Evolutionary conservation across 2,888 invertebrate species (phyloP).

Genomic region (Xestobium rufovillosum): DNA sequence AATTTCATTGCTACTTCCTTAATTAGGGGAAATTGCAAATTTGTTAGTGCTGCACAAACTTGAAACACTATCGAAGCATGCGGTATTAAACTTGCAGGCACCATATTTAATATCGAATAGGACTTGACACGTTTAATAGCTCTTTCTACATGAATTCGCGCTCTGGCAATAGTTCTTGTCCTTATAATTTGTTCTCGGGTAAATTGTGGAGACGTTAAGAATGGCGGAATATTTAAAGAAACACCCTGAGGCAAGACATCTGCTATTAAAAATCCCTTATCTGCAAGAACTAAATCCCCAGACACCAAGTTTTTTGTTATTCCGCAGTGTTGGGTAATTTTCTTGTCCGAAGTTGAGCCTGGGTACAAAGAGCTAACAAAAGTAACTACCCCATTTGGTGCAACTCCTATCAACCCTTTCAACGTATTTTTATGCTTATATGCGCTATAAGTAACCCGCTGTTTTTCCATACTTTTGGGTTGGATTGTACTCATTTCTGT

Average conservation of each 20-base stretch:
- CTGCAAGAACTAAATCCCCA: slow-evolving; percentile 27
- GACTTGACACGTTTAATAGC: slow-evolving; percentile 25
- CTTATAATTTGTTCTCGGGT: slow-evolving; percentile 21
- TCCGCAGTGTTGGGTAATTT: slow-evolving; percentile 22
- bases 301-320: slow-evolving; percentile 20
- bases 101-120: too few species aligned
- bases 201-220: slow-evolving; percentile 21
- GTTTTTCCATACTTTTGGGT: slow-evolving; percentile 16
- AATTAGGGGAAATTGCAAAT: too few species aligned
- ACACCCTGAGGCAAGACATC: slow-evolving; percentile 26
- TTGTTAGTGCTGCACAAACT: too few species aligned
- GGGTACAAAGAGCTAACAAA: slow-evolving; percentile 27
- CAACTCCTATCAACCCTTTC: slow-evolving; percentile 27
- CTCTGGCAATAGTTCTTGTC: slow-evolving; percentile 25
- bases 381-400: slow-evolving; percentile 29
- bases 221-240: slow-evolving; percentile 27
- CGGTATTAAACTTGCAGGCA: too few species aligned
- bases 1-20: too few species aligned
- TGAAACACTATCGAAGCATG: too few species aligned
- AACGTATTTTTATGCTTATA: slow-evolving; percentile 27
- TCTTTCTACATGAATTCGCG: slow-evolving; percentile 26
- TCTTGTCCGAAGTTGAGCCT: slow-evolving; percentile 27
- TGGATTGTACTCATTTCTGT: slow-evolving; percentile 11
- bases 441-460: slow-evolving; percentile 20
- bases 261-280: slow-evolving; percentile 27